phyloP scores from a whole-genome alignment of 2,797 vertebrate genomes.

The Urosaurus nigricauda region DNA sequence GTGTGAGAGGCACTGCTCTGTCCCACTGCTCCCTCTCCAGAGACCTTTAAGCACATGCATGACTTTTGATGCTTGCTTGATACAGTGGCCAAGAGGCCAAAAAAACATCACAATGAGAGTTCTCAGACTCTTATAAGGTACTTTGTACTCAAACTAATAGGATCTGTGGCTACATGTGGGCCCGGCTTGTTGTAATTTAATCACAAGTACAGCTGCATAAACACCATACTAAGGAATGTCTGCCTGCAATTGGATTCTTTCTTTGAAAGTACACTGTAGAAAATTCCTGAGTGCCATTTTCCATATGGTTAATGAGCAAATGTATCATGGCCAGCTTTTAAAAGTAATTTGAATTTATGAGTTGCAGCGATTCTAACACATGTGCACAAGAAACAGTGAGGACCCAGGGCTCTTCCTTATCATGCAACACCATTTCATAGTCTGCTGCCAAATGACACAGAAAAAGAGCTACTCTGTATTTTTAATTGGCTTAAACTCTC shows the following conservation, averaged over 20 bases:
- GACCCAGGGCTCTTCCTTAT: slow-evolving; percentile 80
- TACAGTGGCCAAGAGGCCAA: slow-evolving; percentile 85
- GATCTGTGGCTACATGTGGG: slow-evolving; percentile 83
- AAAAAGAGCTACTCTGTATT: slow-evolving; percentile 76
- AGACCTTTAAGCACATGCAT: slow-evolving; percentile 85
- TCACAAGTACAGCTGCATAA: slow-evolving; percentile 96
- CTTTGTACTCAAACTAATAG: slow-evolving; percentile 83
- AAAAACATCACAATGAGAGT: slow-evolving; percentile 83
- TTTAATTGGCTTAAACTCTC: slow-evolving; percentile 78
- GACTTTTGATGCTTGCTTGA: slow-evolving; percentile 86
- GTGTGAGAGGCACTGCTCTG: slow-evolving; percentile 88
- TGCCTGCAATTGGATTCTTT: slow-evolving; percentile 91
- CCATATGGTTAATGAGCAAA: slow-evolving; percentile 91
- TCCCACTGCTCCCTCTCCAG: slow-evolving; percentile 84
- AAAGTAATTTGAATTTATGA: slow-evolving; percentile 85
- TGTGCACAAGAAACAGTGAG: slow-evolving; percentile 76
- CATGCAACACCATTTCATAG: slow-evolving; percentile 73
- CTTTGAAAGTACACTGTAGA: slow-evolving; percentile 86
- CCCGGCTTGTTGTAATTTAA: slow-evolving; percentile 90
- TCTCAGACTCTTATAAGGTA: slow-evolving; percentile 83
- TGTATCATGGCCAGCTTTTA: slow-evolving; percentile 87
- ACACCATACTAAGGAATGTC: slow-evolving; percentile 93
- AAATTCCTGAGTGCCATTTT: slow-evolving; percentile 88
- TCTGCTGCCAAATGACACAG: slow-evolving; percentile 78
- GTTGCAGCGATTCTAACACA: slow-evolving; percentile 79